phyloP scores from a whole-genome alignment of 2,888 invertebrate genomes.

The Pseudoips prasinana region DNA sequence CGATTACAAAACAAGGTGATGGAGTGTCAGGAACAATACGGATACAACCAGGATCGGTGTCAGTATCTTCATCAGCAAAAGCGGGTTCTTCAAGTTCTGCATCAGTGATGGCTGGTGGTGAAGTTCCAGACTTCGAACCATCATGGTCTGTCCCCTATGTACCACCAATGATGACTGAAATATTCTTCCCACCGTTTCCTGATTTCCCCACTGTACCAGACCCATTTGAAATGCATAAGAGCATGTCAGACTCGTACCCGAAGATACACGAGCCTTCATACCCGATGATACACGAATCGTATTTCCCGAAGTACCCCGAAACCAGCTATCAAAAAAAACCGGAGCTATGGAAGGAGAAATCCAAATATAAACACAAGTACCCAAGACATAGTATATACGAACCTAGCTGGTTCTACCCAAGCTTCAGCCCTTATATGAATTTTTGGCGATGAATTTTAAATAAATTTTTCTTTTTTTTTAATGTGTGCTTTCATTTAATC shows the following conservation, averaged over 20 bases:
- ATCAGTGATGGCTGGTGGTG: slow-evolving; percentile 17
- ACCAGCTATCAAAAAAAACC: too few species aligned
- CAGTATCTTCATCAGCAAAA: slow-evolving; percentile 48
- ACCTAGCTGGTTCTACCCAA: slow-evolving; percentile 46
- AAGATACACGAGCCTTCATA: slow-evolving; percentile 8
- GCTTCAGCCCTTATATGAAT: slow-evolving; percentile 47
- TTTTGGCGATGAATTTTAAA: slow-evolving; percentile 32
- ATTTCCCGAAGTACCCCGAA: slow-evolving; percentile 43
- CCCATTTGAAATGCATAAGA: background rate
- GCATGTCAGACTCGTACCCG: background rate
- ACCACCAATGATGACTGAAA: slow-evolving; percentile 26
- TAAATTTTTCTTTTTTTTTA: slow-evolving; percentile 12
- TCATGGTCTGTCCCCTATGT: slow-evolving; percentile 28
- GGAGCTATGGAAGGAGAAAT: slow-evolving; percentile 24
- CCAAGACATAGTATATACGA: slow-evolving; percentile 30
- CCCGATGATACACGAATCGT: slow-evolving; percentile 26
- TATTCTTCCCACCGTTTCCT: slow-evolving; percentile 32
- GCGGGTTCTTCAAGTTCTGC: slow-evolving; percentile 38
- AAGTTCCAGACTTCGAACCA: slow-evolving; percentile 13
- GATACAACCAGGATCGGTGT: slow-evolving; percentile 51
- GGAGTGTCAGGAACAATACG: slow-evolving; percentile 50
- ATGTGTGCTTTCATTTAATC: background rate
- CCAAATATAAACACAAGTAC: slow-evolving; percentile 37
- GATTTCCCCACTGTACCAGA: slow-evolving; percentile 33
- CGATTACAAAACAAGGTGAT: slow-evolving; percentile 43